Base-by-base conservation (phyloP, 2,113 vertebrate genomes). In the Mesocricetus auratus region DNA sequence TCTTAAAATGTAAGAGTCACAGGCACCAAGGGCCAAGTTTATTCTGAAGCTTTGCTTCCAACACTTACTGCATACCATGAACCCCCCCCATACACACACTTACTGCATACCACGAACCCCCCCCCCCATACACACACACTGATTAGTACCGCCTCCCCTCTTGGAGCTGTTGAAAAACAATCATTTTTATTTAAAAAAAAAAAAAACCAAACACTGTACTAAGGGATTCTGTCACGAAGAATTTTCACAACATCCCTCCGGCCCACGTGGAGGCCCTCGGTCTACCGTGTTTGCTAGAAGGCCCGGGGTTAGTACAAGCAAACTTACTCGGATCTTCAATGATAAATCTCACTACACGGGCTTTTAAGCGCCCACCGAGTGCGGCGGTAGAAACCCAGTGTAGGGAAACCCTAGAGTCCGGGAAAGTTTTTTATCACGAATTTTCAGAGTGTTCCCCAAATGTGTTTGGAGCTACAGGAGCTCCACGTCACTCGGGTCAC, bases 1-100 rank as follows among this genome's bases (percentile, higher is more conserved):
- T 93, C 78, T 87, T 82, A 90, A 77, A 95, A 92, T 64, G 39
- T 73, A 88, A 92, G 60, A 31, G 79, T 91, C 64, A 77, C 31
- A 45, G 62, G 29, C 75, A 93, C 15, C n/a, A 82, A 64, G 4
- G 53, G 69, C 29, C 79, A 90, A 87, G 31, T 33, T 47, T 64
- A 66, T 60, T 85, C 7, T 56, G 81, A 94, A 90, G 78, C 39
- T 69, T 21, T 87, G 45, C 47, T 94, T 47, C 22, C 39, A 91
- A 50, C 24, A 75, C 36, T 56, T 86, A 71, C 0, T 64, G 26
- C 36, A 86, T 36, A 58, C 39, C 26, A 47, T 50, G 56, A 93
- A 78, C 47, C 74, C 45, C 88, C 3, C 21, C 11, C 50, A 6
- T 12, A 53, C 50, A 53, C 50, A 53, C 8, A 53, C 73, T 56